Base-by-base conservation (phyloP, 1,140 invertebrate genomes). In the Brachionus rotundiformis region DNA sequence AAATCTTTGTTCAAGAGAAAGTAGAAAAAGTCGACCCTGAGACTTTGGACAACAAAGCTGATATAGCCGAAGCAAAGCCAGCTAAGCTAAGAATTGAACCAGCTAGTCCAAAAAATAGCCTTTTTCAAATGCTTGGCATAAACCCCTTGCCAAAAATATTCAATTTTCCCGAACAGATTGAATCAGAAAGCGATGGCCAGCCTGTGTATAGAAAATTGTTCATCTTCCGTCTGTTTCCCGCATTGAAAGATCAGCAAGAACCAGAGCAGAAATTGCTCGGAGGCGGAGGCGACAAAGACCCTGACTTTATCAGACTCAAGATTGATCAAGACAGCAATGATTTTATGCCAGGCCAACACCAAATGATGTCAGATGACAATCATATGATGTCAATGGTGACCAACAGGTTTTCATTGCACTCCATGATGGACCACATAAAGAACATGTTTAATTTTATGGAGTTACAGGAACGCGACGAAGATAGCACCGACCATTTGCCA, bases 301-400 rank as follows among this genome's bases (percentile, higher is more conserved):
- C 68, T 0, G 68, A 73, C 27, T 44, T 73, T 23, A 47, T 73
- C 23, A 19, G 68, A 73, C 36, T 73, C 19, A 73, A 73, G 44
- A 25, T 73, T 25, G 36, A 73, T 16, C 36, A 31, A 23, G 68
- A 6, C 23, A 16, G 36, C 13, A 6, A 73, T 73, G 2, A 63
- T n/a, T 19, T 54, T n/a, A 23, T 54, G 16, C 19, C n/a, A 2
- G 47, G 47, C 19, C 1, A 25, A 13, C 23, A 41, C 8, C 16
- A 68, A 6, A 41, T 44, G 19, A 27, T 44, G 19, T n/a, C 36
- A 11, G 36, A 73, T 44, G 36, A 73, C 41, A 41, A 44, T 41
- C 68, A 73, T 7, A 25, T 73, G 63, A 68, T 68, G 63, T 68
- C 63, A n/a, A 68, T 68, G 63, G 63, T 68, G 3, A 68, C 63